A percentile compares a stretch with the other conserved stretches of the same genome.
Evolutionary conservation across 2,113 vertebrate genomes (phyloP).

Genomic region (Phodopus roborovskii): DNA sequence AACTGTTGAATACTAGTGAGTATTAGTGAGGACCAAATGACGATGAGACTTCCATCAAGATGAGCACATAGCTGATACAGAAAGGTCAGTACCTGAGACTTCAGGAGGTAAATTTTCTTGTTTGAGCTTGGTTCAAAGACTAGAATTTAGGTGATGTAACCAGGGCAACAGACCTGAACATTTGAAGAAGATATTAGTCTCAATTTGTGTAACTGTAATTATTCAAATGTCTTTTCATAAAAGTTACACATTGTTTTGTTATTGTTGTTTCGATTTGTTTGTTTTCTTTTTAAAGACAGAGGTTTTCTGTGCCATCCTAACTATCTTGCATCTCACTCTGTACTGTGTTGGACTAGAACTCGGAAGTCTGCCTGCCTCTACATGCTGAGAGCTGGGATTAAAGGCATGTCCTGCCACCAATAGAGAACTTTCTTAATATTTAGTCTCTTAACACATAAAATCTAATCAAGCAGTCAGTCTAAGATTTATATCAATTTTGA

Average conservation of each 20-base stretch:
- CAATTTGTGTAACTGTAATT: not conserved
- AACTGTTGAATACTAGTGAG: not conserved
- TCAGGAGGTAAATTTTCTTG: not conserved
- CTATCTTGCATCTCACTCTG: not conserved
- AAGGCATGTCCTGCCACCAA: not conserved
- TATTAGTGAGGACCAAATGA: not conserved
- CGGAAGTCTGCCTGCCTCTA: not conserved
- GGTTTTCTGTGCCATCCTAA: not conserved
- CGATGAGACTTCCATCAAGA: not conserved
- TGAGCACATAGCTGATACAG: not conserved
- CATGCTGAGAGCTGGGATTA: not conserved
- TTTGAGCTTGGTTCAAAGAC: not conserved
- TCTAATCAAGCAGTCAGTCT: not conserved
- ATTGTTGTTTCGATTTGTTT: not conserved
- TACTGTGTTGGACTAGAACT: not conserved
- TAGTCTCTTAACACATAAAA: not conserved
- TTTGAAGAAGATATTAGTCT: not conserved
- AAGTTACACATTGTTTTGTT: not conserved
- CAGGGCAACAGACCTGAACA: not conserved
- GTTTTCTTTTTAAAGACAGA: not conserved
- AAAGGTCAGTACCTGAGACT: not conserved
- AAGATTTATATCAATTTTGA: not conserved
- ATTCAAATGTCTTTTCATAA: not conserved
- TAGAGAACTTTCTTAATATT: not conserved
- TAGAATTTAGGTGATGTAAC: not conserved